Percentiles rank a stretch among this genome's conserved stretches.
These are phyloP conservation scores for Sarotherodon lohbergeri DNA, from an alignment of 2,113 vertebrate species.

Conservation along the genomic window DNA sequence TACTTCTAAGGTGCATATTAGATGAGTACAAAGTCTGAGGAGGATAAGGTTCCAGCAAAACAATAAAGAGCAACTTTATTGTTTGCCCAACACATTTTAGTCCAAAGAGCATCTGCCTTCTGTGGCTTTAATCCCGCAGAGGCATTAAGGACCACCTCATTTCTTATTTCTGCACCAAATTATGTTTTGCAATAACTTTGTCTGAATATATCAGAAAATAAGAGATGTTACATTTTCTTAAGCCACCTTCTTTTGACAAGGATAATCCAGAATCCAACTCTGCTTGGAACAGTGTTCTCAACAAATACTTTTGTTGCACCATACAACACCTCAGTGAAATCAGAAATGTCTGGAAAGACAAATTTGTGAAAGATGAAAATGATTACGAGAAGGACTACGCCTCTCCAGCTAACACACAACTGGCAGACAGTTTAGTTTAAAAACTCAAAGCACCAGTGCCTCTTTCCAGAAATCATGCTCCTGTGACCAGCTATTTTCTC, in stretches of 20 bases:
- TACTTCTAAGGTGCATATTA: background rate
- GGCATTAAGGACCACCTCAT: background rate
- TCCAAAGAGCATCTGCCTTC: background rate
- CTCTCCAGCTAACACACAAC: background rate
- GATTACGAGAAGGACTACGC: background rate
- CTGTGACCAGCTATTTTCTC: background rate
- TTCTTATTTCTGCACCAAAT: background rate
- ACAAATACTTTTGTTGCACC: background rate
- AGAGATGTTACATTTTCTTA: background rate
- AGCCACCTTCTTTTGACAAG: background rate
- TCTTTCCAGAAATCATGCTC: background rate
- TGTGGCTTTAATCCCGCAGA: fast-evolving
- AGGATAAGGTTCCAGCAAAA: background rate
- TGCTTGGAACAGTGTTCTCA: background rate
- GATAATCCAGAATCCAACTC: background rate
- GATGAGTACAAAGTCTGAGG: background rate
- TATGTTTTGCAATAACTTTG: background rate
- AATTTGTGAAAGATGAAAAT: fast-evolving
- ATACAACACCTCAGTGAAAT: background rate
- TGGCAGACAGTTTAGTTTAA: background rate
- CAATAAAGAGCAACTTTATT: background rate
- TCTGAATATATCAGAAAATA: background rate
- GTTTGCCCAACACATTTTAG: background rate
- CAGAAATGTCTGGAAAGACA: background rate
- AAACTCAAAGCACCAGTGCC: background rate